Base-by-base conservation (phyloP, 2,888 invertebrate genomes). In the Cataglyphis albicans region DNA sequence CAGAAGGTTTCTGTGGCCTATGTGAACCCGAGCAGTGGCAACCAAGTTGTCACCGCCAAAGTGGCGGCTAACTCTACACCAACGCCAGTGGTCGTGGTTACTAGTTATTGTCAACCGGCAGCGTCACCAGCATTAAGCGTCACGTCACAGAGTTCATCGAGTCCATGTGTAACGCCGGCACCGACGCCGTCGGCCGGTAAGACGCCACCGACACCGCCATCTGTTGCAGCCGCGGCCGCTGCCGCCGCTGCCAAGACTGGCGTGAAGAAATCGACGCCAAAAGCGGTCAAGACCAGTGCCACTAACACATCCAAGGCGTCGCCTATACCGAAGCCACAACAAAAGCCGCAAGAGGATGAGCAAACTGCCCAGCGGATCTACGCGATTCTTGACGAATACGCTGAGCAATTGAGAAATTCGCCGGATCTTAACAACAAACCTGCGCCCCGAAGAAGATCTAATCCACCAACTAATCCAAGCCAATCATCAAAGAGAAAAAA, bases 341-440 rank as follows among this genome's bases (percentile, higher is more conserved):
- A 97, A 89, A 97, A 97, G 93, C 97, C 97, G 1, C 96, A 97
- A 87, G 97, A 97, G 95, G 97, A 97, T 91, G 97, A 97, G 92
- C 97, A 97, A 92, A 97, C 97, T 0, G 97, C 97, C 0, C 97
- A 97, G 92, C 95, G 97, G 88, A 97, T 97, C 90, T 96, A 97
- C 84, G 97, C 97, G 87, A 97, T 97, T 90, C 93, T 97, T 70
- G 97, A 97, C 0, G 97, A 97, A 92, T 97, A 97, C 93, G 97
- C 97, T 68, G 97, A 97, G 91, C 97, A 97, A 92, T 95, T 97
- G 63, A 96, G 97, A 89, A 97, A 97, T 91, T 97, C 97, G 0
- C 97, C 97, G 0, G 97, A 97, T 94, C 93, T 96, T 63, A 97
- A 97, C 92, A 97, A 97, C 93, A 97, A 97, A 93, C 97, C 97